Evolutionary conservation across 2,797 vertebrate species (phyloP).

Genomic region (Potorous gilbertii): DNA sequence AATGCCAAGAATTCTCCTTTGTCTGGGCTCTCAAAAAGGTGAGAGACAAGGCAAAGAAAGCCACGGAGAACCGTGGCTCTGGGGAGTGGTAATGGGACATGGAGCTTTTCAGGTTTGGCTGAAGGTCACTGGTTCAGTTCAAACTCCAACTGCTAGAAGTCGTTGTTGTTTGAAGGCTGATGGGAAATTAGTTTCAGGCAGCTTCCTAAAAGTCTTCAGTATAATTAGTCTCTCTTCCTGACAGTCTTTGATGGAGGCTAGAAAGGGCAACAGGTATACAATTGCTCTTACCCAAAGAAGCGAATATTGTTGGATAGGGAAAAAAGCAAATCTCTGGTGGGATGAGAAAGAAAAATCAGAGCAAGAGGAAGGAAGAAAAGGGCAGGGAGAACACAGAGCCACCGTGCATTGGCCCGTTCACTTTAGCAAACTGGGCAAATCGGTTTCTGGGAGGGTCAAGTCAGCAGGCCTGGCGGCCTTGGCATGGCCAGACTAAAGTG

Average conservation of each 20-base stretch:
- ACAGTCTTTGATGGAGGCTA: slow-evolving; percentile 26
- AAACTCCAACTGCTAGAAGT: slow-evolving; percentile 43
- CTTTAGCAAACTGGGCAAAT: neutral
- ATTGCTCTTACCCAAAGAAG: neutral
- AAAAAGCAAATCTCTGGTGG: neutral
- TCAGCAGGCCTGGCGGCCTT: neutral
- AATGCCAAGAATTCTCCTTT: neutral
- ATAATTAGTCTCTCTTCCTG: slow-evolving; percentile 48
- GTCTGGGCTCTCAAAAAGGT: neutral
- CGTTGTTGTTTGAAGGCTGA: slow-evolving; percentile 34
- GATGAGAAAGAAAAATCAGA: neutral
- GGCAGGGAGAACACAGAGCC: neutral
- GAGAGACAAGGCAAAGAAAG: slow-evolving; percentile 1
- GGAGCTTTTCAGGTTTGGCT: slow-evolving; percentile 37
- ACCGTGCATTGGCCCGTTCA: neutral
- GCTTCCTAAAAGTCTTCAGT: slow-evolving; percentile 24
- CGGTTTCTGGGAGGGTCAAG: neutral
- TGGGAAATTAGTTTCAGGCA: slow-evolving; percentile 44
- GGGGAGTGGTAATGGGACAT: neutral
- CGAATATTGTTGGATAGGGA: neutral
- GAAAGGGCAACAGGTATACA: slow-evolving; percentile 12
- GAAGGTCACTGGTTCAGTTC: slow-evolving; percentile 51
- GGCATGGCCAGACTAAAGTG: neutral
- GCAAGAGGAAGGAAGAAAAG: neutral
- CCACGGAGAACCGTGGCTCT: neutral